A percentile compares a stretch with the other conserved stretches of the same genome.
phyloP scores from a whole-genome alignment of 2,113 vertebrate genomes.

The Larimichthys polyactis region DNA sequence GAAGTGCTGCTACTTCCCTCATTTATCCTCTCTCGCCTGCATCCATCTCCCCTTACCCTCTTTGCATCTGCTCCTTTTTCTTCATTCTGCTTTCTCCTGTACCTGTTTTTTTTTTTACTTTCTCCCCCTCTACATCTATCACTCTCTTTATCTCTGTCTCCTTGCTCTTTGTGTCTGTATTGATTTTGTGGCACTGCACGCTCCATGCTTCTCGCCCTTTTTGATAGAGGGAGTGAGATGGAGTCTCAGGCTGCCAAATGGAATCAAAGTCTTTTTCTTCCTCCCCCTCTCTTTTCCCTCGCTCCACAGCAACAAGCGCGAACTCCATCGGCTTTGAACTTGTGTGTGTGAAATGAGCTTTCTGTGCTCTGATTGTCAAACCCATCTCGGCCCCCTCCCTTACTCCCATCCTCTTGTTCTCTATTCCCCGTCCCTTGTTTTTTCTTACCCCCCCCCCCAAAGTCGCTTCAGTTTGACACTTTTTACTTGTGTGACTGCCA shows the following conservation, averaged over 20 bases:
- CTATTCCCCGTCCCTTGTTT: slow-evolving; percentile 23
- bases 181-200: slow-evolving; percentile 76
- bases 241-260: slow-evolving; percentile 77
- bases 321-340: slow-evolving; percentile 81
- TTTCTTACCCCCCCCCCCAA: slow-evolving; percentile 33
- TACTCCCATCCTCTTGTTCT: slow-evolving; percentile 22
- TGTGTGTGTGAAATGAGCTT: slow-evolving; percentile 77
- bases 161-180: slow-evolving; percentile 66
- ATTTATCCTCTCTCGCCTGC: slow-evolving; percentile 17
- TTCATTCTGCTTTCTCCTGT: slow-evolving; percentile 19
- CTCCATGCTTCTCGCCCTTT: slow-evolving; percentile 72
- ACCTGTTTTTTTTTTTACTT: slow-evolving; percentile 48
- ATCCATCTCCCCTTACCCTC: slow-evolving; percentile 14
- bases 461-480: slow-evolving; percentile 31
- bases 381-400: slow-evolving; percentile 52
- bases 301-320: slow-evolving; percentile 66
- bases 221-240: slow-evolving; percentile 78
- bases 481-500: slow-evolving; percentile 31
- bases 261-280: slow-evolving; percentile 76
- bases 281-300: slow-evolving; percentile 47
- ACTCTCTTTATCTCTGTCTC: slow-evolving; percentile 63
- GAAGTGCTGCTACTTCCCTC: slow-evolving; percentile 30
- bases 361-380: slow-evolving; percentile 78
- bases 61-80: slow-evolving; percentile 48
- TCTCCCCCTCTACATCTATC: slow-evolving; percentile 34